Conservation (phyloP, 2,888 invertebrate species). For the Vanessa cardui region DNA sequence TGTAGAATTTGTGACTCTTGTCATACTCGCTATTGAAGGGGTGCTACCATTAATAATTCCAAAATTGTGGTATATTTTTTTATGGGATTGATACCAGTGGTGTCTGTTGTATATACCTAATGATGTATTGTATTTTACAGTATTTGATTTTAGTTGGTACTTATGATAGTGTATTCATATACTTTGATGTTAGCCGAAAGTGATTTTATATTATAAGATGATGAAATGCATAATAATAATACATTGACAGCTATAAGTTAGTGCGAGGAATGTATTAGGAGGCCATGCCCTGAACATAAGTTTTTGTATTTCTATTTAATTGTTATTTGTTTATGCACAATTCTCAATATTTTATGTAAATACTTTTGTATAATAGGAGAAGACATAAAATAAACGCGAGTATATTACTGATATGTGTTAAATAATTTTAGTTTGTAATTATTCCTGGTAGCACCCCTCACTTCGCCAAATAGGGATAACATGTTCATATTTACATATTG, state of each 20-base stretch:
- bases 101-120: slow-evolving; percentile 78
- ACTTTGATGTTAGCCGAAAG: slow-evolving; percentile 78
- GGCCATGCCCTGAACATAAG: slow-evolving; percentile 77
- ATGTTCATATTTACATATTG: slow-evolving; percentile 62
- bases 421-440: slow-evolving; percentile 83
- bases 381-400: slow-evolving; percentile 83
- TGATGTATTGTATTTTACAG: slow-evolving; percentile 81
- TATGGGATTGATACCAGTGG: slow-evolving; percentile 81
- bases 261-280: slow-evolving; percentile 76
- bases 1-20: slow-evolving; percentile 82
- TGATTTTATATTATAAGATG: slow-evolving; percentile 80
- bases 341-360: slow-evolving; percentile 84
- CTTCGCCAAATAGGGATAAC: slow-evolving; percentile 82
- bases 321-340: slow-evolving; percentile 84
- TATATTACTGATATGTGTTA: slow-evolving; percentile 83
- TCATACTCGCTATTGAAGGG: slow-evolving; percentile 84
- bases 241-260: slow-evolving; percentile 79
- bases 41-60: slow-evolving; percentile 84
- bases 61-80: slow-evolving; percentile 81
- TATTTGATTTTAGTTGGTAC: slow-evolving; percentile 81
- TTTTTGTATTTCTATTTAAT: slow-evolving; percentile 82
- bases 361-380: slow-evolving; percentile 83
- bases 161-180: slow-evolving; percentile 80
- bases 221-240: slow-evolving; percentile 80
- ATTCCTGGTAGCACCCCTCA: slow-evolving; percentile 84